Evolutionary conservation across 2,113 vertebrate genomes (phyloP).

Genomic region (Taxidea taxus): DNA sequence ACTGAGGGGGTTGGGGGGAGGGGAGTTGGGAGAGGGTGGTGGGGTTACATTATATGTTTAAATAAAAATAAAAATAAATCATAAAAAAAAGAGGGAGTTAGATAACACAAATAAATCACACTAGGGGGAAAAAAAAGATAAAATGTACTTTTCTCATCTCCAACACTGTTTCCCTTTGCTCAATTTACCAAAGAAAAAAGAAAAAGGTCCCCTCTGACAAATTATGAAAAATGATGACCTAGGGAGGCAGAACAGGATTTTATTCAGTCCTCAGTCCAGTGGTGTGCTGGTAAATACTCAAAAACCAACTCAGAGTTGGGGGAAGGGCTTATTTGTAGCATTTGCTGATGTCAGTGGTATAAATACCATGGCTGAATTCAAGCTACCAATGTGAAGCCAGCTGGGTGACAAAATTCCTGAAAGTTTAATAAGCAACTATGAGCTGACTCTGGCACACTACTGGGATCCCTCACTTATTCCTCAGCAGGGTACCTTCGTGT

Average conservation of each 20-base stretch:
- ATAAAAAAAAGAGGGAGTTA: too few species aligned
- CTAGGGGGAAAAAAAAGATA: too few species aligned
- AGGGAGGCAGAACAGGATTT: neutral
- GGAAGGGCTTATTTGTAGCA: neutral
- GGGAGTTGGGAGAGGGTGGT: too few species aligned
- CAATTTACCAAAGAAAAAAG: neutral
- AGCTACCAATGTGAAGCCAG: neutral
- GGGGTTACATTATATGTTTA: too few species aligned
- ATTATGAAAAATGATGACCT: slow-evolving; percentile 4
- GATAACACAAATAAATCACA: too few species aligned
- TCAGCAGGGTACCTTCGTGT: neutral
- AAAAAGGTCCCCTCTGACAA: neutral
- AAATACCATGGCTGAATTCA: neutral
- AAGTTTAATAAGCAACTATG: neutral
- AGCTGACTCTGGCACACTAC: neutral
- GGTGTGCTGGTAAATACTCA: neutral
- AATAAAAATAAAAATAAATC: too few species aligned
- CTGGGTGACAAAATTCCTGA: slow-evolving; percentile 28
- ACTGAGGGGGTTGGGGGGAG: too few species aligned
- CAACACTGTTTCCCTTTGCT: neutral
- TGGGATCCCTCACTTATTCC: neutral
- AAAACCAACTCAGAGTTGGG: neutral
- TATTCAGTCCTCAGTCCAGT: neutral
- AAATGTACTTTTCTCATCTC: neutral
- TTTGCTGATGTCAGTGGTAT: slow-evolving; percentile 15